Evolutionary conservation across 2,113 vertebrate species (phyloP).

Genomic region (Paramormyrops kingsleyae): DNA sequence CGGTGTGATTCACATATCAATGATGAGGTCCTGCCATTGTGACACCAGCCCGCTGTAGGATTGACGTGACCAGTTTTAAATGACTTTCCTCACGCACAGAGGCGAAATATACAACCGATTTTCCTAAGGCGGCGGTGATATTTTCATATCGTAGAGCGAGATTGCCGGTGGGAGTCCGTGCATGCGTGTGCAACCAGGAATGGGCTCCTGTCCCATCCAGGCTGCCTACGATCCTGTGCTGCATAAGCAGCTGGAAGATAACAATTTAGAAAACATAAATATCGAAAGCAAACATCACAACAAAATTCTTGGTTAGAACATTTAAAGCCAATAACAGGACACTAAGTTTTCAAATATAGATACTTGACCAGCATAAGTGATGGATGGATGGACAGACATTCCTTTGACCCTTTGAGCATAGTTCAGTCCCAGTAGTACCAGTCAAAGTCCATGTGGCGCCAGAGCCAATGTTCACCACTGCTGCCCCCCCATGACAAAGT

Average conservation of each 20-base stretch:
- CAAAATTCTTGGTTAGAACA: not conserved
- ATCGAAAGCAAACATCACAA: not conserved
- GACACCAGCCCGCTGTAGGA: constrained; percentile 55
- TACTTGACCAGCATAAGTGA: not conserved
- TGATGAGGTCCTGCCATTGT: constrained; percentile 42
- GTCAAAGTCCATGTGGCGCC: not conserved
- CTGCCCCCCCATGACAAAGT: not conserved
- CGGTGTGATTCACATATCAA: constrained; percentile 31
- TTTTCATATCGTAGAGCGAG: not conserved
- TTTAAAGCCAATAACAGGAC: not conserved
- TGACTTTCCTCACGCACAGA: constrained; percentile 45
- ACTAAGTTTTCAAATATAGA: not conserved
- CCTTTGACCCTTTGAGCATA: not conserved
- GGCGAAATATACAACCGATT: constrained; percentile 54
- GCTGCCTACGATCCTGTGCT: not conserved
- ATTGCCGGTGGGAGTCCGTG: not conserved
- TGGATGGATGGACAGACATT: not conserved
- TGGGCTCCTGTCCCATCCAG: not conserved
- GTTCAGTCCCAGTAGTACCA: not conserved
- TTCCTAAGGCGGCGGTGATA: not conserved
- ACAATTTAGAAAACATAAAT: not conserved
- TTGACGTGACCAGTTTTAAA: constrained; percentile 57
- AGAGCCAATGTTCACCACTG: not conserved
- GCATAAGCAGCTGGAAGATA: not conserved
- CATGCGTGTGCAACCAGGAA: not conserved